These are phyloP conservation scores for Diadophis punctatus DNA, from an alignment of 2,113 vertebrate genomes.

Conservation along the genomic window DNA sequence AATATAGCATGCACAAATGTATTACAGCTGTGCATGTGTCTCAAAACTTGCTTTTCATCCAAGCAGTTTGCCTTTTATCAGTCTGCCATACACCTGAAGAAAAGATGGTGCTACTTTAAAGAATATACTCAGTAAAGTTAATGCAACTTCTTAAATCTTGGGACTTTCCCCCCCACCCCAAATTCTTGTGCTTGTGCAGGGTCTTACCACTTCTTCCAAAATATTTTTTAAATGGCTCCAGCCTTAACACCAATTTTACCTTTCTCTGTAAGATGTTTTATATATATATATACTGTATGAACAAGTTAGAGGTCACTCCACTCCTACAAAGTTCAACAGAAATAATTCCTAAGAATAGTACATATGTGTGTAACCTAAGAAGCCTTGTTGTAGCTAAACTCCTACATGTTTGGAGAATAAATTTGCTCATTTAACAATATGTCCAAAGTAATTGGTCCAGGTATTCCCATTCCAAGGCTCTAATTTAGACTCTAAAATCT, in stretches of 20 bases:
- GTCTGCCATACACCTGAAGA: background rate
- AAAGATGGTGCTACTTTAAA: background rate
- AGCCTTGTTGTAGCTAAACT: background rate
- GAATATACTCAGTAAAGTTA: background rate
- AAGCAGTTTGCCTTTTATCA: background rate
- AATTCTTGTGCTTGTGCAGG: background rate
- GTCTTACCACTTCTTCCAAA: background rate
- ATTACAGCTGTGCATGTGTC: background rate
- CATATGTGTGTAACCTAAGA: background rate
- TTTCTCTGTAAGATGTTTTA: too few species aligned
- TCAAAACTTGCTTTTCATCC: background rate
- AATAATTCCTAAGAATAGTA: background rate
- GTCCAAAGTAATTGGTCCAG: background rate
- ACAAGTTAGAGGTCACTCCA: background rate
- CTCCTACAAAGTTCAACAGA: background rate
- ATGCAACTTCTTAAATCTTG: background rate
- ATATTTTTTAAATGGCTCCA: too few species aligned
- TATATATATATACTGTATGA: too few species aligned
- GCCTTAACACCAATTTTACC: too few species aligned
- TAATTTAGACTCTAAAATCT: background rate
- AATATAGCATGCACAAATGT: background rate
- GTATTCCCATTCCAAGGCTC: background rate
- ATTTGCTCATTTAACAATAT: background rate
- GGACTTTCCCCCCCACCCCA: background rate
- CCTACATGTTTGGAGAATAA: background rate